Conservation (phyloP, 2,797 vertebrate species). For the Cossypha polioptera region DNA sequence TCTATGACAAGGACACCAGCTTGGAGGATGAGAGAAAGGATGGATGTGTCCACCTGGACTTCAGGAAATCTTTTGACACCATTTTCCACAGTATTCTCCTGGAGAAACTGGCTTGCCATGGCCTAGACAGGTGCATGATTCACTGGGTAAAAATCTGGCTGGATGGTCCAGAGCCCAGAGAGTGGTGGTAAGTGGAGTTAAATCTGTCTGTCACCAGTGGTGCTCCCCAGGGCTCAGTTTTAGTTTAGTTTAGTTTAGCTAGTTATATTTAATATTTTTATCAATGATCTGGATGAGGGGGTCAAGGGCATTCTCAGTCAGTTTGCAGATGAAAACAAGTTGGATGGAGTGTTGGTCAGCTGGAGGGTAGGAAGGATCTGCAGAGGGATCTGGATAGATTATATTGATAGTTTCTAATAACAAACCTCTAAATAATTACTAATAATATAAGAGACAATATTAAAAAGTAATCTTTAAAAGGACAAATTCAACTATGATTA, state of each 20-base stretch:
- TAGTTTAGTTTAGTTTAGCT: no score
- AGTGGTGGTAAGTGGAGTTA: no score
- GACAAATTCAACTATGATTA: background rate
- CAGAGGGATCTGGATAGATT: background rate
- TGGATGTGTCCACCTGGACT: background rate
- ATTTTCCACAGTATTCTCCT: background rate
- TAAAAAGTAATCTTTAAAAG: background rate
- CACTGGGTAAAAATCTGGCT: background rate
- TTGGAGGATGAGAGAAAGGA: background rate
- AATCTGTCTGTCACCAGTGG: background rate
- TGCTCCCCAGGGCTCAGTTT: background rate
- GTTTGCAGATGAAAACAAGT: background rate
- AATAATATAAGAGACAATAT: background rate
- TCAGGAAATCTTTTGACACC: background rate
- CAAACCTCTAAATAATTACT: background rate
- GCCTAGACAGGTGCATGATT: background rate
- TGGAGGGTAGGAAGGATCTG: background rate
- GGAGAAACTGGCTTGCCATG: background rate
- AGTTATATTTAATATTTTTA: background rate
- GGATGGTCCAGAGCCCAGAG: background rate
- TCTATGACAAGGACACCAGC: background rate
- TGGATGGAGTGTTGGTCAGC: background rate
- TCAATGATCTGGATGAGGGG: background rate
- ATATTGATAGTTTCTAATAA: background rate
- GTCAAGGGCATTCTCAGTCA: background rate